A percentile compares a stretch with the other conserved stretches of the same genome.
Evolutionary conservation across 2,797 vertebrate genomes (phyloP).

Genomic region (Petrocephalus sullivani): DNA sequence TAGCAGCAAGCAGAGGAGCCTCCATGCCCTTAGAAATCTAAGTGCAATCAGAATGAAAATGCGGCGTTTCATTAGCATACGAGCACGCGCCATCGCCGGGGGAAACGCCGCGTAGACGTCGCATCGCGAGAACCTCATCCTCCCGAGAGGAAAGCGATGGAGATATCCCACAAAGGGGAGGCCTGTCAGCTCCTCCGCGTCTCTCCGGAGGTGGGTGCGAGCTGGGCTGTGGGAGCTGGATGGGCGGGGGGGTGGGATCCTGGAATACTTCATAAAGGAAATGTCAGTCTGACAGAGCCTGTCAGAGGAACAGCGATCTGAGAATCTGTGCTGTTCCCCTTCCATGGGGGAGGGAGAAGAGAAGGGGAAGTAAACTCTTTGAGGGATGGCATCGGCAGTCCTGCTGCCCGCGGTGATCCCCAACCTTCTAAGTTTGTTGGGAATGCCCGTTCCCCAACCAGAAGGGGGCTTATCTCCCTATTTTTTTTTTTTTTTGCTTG

Average conservation of each 20-base stretch:
- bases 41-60: constrained; percentile 44
- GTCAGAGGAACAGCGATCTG: constrained; percentile 66
- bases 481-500: not conserved
- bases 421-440: not conserved
- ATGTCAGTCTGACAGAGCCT: constrained; percentile 69
- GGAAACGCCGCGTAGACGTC: constrained; percentile 28
- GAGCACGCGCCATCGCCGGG: constrained; percentile 46
- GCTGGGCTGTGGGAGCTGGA: constrained; percentile 11
- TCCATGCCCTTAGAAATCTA: constrained; percentile 42
- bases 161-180: constrained; percentile 58
- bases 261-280: constrained; percentile 61
- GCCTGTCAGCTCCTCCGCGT: constrained; percentile 57
- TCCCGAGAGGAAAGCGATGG: constrained; percentile 59
- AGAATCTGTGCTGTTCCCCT: constrained; percentile 60
- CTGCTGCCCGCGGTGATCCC: not conserved
- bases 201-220: constrained; percentile 47
- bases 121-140: not conserved
- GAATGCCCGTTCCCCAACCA: not conserved
- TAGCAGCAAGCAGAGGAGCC: not conserved
- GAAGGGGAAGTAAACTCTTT: not conserved
- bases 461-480: not conserved
- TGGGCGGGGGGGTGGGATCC: constrained; percentile 45
- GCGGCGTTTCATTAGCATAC: constrained; percentile 58
- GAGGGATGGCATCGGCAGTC: not conserved
- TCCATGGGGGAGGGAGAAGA: constrained; percentile 55